Base-by-base conservation (phyloP, 2,888 invertebrate species). In the Electrophaes corylata region DNA sequence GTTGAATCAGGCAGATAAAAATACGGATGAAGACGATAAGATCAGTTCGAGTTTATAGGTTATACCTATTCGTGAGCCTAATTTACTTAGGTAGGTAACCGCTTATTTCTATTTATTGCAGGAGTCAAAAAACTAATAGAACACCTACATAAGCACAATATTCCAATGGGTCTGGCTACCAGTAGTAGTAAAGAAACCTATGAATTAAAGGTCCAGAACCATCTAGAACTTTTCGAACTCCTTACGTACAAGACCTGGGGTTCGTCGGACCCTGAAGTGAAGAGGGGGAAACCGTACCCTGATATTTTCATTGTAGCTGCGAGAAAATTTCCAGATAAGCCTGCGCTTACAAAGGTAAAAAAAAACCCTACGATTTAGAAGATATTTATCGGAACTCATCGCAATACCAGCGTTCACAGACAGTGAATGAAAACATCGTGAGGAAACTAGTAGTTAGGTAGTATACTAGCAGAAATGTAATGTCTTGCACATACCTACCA, bases 161-260 rank as follows among this genome's bases (percentile, higher is more conserved):
- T 98, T 47, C 97, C 97, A 0, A 94, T 97, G 35, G 96, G 96
- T 1, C 91, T 98, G 66, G 98, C 98, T 11, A 98, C 98, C 0
- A 98, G 98, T 55, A 96, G 97, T 40, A 94, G 95, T 37, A 88
- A 91, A 64, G 93, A 94, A 29, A 94, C 95, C 65, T 96, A 94
- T 68, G 92, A 94, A n/a, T 70, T 96, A 12, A 97, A 97, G 87
- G 93, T 93, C 0, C 79, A 84, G 11, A 92, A 94, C 20, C 95
- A 96, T 75, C 93, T 94, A 72, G 93, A 94, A 18, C 78, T 96
- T 10, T 96, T 96, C 73, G 79, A 91, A 4, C 75, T 95, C 44
- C 94, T 97, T 54, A 77, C 93, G 51, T 96, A 96, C 75, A 93
- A 94, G 65, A 97, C 98, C 0, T 94, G 94, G 70, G 97, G 96